These are phyloP conservation scores for Glareola pratincola DNA, from an alignment of 2,113 vertebrate genomes.

Conservation along the genomic window DNA sequence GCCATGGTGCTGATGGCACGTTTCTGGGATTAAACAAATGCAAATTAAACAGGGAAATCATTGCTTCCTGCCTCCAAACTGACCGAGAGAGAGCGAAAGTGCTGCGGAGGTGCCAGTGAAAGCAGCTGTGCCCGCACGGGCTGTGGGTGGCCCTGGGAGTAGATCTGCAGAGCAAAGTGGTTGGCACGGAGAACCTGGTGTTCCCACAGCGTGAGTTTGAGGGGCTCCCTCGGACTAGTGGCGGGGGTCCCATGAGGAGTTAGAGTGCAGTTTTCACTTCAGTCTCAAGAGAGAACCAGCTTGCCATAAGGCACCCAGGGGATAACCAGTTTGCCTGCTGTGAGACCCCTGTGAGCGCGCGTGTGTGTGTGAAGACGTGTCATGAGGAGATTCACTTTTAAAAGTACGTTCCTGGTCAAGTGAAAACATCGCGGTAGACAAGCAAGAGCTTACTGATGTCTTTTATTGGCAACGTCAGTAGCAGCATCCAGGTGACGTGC, in stretches of 20 bases:
- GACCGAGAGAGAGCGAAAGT: not conserved
- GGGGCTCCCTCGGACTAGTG: not conserved
- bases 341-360: not conserved
- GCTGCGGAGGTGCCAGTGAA: not conserved
- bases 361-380: not conserved
- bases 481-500: not conserved
- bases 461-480: not conserved
- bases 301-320: not conserved
- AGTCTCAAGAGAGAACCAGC: not conserved
- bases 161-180: not conserved
- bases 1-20: rapidly evolving
- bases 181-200: not conserved
- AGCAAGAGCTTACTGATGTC: not conserved
- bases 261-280: not conserved
- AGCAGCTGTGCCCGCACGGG: not conserved
- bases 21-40: not conserved
- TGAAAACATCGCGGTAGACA: not conserved
- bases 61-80: not conserved
- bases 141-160: not conserved
- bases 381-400: not conserved
- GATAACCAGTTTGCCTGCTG: not conserved
- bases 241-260: not conserved
- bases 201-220: not conserved
- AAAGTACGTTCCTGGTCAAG: not conserved
- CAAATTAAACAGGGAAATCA: not conserved